Base-by-base conservation (phyloP, 2,113 vertebrate genomes). In the Protobothrops flavoviridis region DNA sequence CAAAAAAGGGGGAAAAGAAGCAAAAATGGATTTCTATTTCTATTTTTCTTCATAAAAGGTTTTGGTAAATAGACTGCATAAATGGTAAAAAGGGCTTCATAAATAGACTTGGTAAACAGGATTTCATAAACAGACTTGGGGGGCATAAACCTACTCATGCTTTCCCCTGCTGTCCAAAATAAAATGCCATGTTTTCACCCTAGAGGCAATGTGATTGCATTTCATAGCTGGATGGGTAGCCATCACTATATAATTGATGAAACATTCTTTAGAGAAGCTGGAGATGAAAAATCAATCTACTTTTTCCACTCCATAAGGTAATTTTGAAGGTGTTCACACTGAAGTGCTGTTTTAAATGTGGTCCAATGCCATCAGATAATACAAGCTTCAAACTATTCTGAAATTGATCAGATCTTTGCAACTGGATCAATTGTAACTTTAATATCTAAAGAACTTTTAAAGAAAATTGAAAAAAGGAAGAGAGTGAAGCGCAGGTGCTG, bases 401-500 rank as follows among this genome's bases (percentile, higher is more conserved):
- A 64, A 20, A 26, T 43, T 0, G 59, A 81, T 59, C 1, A 0
- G 2, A 0, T 74, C 50, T 74, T 88, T 17, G 0, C 3, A 61
- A 85, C 69, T 39, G 5, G 33, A 1, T 15, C 20, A 4, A 15
- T 59, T 0, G 8, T 5, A 20, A 1, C 61, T 45, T 88, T 94
- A 94, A 89, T 0, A 5, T 89, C 33, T 56, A 91, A 95, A 93
- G 90, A 52, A 92, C 86, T 94, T n/a, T 64, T 0, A 85, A 85
- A 85, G 10, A 12, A n/a, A 15, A 48, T 91, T 89, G 1, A 43
- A 24, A 3, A 89, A 89, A 74, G 86, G 45, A 69, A 53, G 43
- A 0, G 3, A 1, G 0, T 26, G 91, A 56, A 91, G 0, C 53
- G 85, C 95, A 95, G 95, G 95, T 95, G 95, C 0, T 87, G 93